Evolutionary conservation across 2,888 invertebrate genomes (phyloP), one percentile per base, ranked within the genome.

Genomic region (Cepaea hortensis): DNA sequence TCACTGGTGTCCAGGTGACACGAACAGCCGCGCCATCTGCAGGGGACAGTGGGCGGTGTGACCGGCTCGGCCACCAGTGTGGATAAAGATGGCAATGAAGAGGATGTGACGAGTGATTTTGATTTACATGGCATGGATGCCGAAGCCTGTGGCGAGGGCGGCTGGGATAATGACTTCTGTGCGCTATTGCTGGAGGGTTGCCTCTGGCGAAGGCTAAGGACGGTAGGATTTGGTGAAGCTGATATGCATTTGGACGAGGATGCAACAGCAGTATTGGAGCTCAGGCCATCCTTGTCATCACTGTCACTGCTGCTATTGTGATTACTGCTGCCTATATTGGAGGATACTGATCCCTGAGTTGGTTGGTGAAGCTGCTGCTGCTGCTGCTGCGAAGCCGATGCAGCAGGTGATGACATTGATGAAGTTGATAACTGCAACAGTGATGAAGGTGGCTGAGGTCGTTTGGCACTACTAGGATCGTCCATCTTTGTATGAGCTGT

Each of bases 1-100:
- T 89, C 86, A 68, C 88, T 88, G 73, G 88, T 82, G n/a, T 85
- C 88, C 15, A 88, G 87, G 62, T 84, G 85, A 73, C 77, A 81
- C 0, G 75, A 84, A 79, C 86, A 87, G n/a, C 85, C 85, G 23
- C 85, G 88, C 86, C 85, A 81, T 72, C 81, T 89, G 77, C 83
- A 86, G 79, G 50, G 85, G 35, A 77, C 80, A 1, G 55, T 9
- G 6, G 55, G 20, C 48, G 87, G 80, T 18, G 35, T 61, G 3
- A 84, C 62, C 11, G 85, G 68, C 4, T 77, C 50, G 18, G 85
- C 46, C 23, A 62, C 73, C 9, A 77, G 61, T 4, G 84, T 62
- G 61, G 81, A 76, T 13, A 73, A 18, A 0, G 88, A 80, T 18
- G 82, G 62, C 46, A 81, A 77, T 35, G 82, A 80, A 9, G 84